Base-by-base conservation (phyloP, 2,888 invertebrate genomes). In the Epicampocera succincta region DNA sequence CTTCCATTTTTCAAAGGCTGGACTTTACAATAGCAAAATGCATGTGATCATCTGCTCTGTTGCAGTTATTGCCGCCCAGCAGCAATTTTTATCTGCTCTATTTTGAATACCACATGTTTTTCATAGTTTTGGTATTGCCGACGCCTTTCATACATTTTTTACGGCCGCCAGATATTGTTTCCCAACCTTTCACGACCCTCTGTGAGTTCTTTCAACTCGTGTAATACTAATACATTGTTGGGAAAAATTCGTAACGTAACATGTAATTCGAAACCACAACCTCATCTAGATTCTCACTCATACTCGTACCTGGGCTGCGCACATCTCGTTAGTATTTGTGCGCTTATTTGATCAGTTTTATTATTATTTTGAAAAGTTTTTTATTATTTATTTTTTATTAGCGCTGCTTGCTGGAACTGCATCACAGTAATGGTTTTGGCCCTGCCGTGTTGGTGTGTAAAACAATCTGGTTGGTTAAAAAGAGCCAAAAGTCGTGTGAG, bases 401-500 rank as follows among this genome's bases (percentile, higher is more conserved):
- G 44, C 17, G 15, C 38, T 25, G 33, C 21, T 21, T 38, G 12
- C 21, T 58, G 29, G 4, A 17, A 44, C 66, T 68, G 66, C 15
- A 72, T 72, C 76, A 44, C 29, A 68, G 72, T 72, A 81, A 33
- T 33, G 33, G 42, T 76, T 72, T 17, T 17, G 61, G 50, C n/a
- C 38, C 42, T 48, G 56, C 61, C 76, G 68, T 72, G 68, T 56
- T 76, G 80, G 40, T 63, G 72, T 76, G 76, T 48, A 81, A 66
- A 73, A n/a, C 33, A 50, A 33, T 33, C 33, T 33, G 8, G 33
- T 6, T 33, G 9, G 33, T 33, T 8, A 33, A 33, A 33, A 33
- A 33, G 1, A 6, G 33, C 8, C 33, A 33, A 9, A n/a, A n/a
- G n/a, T 33, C 3, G 8, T 9, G 5, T 33, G 9, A n/a, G n/a